phyloP scores from a whole-genome alignment of 2,113 vertebrate species.

The Eudyptes chrysolophus region DNA sequence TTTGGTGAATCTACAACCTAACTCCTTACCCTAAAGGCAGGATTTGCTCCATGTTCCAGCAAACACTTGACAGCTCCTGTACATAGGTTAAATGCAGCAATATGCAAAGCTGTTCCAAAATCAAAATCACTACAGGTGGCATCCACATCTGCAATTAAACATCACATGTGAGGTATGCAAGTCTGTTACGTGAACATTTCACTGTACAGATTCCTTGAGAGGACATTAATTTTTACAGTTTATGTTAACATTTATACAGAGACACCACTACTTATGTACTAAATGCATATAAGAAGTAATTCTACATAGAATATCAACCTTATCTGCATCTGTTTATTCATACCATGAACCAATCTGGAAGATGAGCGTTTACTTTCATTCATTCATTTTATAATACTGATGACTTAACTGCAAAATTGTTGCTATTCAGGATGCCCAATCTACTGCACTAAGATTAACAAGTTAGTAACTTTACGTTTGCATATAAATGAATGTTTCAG shows the following conservation, averaged over 20 bases:
- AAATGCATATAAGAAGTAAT: neutral
- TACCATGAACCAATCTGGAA: neutral
- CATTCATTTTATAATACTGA: neutral
- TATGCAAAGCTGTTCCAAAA: slow-evolving; percentile 96
- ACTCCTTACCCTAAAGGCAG: slow-evolving; percentile 90
- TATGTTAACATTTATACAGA: neutral
- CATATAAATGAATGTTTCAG: neutral
- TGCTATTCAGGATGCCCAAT: neutral
- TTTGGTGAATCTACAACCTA: neutral
- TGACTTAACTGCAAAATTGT: neutral
- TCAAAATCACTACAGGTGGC: slow-evolving; percentile 97
- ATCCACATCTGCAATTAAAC: slow-evolving; percentile 88
- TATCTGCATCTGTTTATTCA: neutral
- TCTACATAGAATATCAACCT: neutral
- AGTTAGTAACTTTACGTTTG: neutral
- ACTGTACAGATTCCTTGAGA: neutral
- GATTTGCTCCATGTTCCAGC: slow-evolving; percentile 92
- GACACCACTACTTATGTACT: neutral
- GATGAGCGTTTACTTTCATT: neutral
- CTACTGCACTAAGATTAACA: neutral
- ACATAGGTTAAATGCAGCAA: slow-evolving; percentile 94
- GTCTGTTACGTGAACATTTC: neutral
- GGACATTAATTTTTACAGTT: neutral
- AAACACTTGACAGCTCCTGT: slow-evolving; percentile 88
- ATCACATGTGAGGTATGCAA: neutral